Evolutionary conservation across 2,888 invertebrate species (phyloP).

Genomic region (Apoderus coryli): DNA sequence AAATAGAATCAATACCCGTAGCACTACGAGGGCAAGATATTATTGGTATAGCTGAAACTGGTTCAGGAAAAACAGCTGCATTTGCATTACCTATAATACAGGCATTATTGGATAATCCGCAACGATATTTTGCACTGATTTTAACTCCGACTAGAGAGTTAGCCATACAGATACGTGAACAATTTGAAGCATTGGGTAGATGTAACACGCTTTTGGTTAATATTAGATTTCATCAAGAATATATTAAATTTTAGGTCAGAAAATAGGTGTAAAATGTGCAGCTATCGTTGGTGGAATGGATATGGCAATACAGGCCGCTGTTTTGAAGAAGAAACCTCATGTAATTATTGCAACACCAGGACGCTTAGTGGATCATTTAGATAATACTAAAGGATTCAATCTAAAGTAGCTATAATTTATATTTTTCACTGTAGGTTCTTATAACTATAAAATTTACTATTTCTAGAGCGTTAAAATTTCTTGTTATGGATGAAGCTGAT

Average conservation of each 20-base stretch:
- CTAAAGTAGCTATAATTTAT: constrained; percentile 18
- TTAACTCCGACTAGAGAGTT: constrained; percentile 95
- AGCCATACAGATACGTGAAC: constrained; percentile 97
- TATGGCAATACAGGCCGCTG: constrained; percentile 86
- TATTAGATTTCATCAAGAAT: too few species aligned
- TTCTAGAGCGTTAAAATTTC: constrained; percentile 24
- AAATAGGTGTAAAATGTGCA: constrained; percentile 87
- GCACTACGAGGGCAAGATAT: constrained; percentile 71
- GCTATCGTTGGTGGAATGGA: constrained; percentile 99
- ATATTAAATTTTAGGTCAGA: constrained; percentile 42
- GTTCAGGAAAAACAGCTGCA: constrained; percentile 95
- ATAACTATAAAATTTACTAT: constrained; percentile 2
- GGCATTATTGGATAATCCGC: constrained; percentile 76
- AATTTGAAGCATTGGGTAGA: constrained; percentile 88
- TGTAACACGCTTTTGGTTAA: too few species aligned
- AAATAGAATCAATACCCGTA: constrained; percentile 83
- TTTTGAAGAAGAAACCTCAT: constrained; percentile 91
- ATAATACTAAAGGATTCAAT: constrained; percentile 96
- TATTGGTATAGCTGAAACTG: constrained; percentile 60
- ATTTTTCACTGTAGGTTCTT: constrained; percentile 6
- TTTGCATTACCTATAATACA: constrained; percentile 95
- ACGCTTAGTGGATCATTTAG: constrained; percentile 85
- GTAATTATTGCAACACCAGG: constrained; percentile 96
- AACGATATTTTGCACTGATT: constrained; percentile 83
- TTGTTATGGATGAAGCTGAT: constrained; percentile 99